phyloP scores from a whole-genome alignment of 2,888 invertebrate genomes.

The Archaeoteleia sp. region DNA sequence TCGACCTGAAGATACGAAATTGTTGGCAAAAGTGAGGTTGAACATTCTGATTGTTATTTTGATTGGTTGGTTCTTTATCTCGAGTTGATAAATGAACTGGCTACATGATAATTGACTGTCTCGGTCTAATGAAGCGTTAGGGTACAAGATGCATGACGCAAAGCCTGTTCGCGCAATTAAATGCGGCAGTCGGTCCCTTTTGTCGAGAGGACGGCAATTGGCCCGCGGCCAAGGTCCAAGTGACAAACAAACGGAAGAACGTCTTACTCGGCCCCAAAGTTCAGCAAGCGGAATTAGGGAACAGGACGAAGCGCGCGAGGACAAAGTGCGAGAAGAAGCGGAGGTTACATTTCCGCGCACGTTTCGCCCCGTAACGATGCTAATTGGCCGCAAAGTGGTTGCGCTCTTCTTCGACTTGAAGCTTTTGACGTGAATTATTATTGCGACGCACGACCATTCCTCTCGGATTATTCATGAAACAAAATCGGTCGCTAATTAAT shows the following conservation, averaged over 20 bases:
- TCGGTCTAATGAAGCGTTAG: slow-evolving; percentile 35
- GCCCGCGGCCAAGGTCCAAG: slow-evolving; percentile 50
- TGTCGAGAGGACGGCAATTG: slow-evolving; percentile 51
- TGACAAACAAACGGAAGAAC: slow-evolving; percentile 53
- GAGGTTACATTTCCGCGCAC: slow-evolving; percentile 49
- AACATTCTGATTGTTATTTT: too few species aligned
- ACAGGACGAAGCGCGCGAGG: slow-evolving; percentile 38
- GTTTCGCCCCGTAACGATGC: slow-evolving; percentile 50
- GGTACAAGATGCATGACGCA: slow-evolving; percentile 42
- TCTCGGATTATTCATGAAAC: slow-evolving; percentile 22
- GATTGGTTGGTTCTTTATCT: too few species aligned
- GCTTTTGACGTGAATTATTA: slow-evolving; percentile 33
- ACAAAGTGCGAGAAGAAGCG: slow-evolving; percentile 39
- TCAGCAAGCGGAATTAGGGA: slow-evolving; percentile 47
- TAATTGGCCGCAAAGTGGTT: slow-evolving; percentile 50
- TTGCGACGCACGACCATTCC: slow-evolving; percentile 29
- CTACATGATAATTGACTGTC: slow-evolving; percentile 28
- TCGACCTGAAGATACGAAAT: too few species aligned
- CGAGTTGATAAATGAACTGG: too few species aligned
- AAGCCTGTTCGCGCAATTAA: slow-evolving; percentile 50
- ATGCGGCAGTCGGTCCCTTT: slow-evolving; percentile 48
- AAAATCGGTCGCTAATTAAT: too few species aligned
- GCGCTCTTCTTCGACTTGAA: slow-evolving; percentile 36
- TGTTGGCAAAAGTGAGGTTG: too few species aligned
- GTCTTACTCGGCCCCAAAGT: slow-evolving; percentile 29